Evolutionary conservation across 2,797 vertebrate genomes (phyloP).

Genomic region (Heliangelus exortis): DNA sequence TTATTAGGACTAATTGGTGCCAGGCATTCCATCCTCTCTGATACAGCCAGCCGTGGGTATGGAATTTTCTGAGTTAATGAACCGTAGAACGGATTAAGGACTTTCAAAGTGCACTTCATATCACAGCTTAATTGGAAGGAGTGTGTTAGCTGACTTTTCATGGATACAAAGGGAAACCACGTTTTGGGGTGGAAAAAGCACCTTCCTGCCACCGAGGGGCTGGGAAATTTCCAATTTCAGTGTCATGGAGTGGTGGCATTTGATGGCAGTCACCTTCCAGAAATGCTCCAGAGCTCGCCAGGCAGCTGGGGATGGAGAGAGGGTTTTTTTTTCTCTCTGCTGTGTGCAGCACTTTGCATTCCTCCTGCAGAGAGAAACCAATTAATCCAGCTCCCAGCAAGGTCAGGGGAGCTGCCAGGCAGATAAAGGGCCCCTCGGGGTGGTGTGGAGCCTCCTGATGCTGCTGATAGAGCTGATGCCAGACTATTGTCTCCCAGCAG

Average conservation of each 20-base stretch:
- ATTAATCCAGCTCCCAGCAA: not conserved
- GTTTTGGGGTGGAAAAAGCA: constrained; percentile 20
- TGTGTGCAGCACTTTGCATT: not conserved
- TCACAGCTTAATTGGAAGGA: constrained; percentile 41
- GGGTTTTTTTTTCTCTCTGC: not conserved
- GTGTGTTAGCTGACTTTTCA: not conserved
- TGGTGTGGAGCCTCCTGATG: not conserved
- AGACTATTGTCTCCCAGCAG: accelerated
- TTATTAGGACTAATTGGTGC: constrained; percentile 72
- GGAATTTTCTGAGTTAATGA: constrained; percentile 57
- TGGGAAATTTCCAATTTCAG: not conserved
- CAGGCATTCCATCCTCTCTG: constrained; percentile 58
- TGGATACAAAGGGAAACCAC: not conserved
- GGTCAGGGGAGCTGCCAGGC: not conserved
- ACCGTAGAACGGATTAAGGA: constrained; percentile 50
- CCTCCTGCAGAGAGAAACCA: not conserved
- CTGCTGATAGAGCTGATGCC: not conserved
- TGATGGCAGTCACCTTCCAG: not conserved
- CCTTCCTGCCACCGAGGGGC: accelerated
- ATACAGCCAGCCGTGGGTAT: constrained; percentile 50
- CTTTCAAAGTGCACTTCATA: constrained; percentile 33
- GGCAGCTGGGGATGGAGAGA: accelerated
- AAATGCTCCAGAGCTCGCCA: accelerated
- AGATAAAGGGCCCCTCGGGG: not conserved
- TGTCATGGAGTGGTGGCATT: not conserved